A percentile compares a stretch with the other conserved stretches of the same genome.
phyloP scores from a whole-genome alignment of 2,888 invertebrate species.

The Volucella inanis region DNA sequence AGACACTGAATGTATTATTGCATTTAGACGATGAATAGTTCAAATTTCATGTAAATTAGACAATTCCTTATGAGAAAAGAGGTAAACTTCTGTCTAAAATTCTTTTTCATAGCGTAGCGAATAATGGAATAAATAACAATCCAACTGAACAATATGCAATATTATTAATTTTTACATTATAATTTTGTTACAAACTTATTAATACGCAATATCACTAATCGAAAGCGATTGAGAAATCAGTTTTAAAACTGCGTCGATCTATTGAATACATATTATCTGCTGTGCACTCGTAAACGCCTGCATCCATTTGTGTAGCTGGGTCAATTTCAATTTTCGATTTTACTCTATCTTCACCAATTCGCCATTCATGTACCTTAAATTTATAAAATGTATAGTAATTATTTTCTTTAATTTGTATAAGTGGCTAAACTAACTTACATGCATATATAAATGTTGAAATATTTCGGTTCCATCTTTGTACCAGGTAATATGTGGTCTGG shows the following conservation, averaged over 20 bases:
- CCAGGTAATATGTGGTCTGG: conserved; percentile 96
- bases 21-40: no score
- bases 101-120: no score
- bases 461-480: conserved; percentile 97
- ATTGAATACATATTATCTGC: conserved; percentile 97
- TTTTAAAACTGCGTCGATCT: conserved; percentile 95
- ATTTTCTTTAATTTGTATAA: neutral
- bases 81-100: no score
- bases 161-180: neutral
- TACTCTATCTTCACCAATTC: conserved; percentile 90
- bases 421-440: conserved; percentile 86
- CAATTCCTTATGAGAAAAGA: no score
- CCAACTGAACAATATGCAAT: no score
- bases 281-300: conserved; percentile 96
- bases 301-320: conserved; percentile 97
- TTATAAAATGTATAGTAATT: neutral
- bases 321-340: conserved; percentile 97
- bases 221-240: conserved; percentile 95
- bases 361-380: conserved; percentile 93
- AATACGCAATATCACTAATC: conserved; percentile 84
- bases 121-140: no score
- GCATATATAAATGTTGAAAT: conserved; percentile 93
- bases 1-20: no score
- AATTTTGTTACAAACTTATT: conserved; percentile 33
- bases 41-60: no score